phyloP scores from a whole-genome alignment of 1,140 invertebrate genomes.

The Rhagoletis zephyria region DNA sequence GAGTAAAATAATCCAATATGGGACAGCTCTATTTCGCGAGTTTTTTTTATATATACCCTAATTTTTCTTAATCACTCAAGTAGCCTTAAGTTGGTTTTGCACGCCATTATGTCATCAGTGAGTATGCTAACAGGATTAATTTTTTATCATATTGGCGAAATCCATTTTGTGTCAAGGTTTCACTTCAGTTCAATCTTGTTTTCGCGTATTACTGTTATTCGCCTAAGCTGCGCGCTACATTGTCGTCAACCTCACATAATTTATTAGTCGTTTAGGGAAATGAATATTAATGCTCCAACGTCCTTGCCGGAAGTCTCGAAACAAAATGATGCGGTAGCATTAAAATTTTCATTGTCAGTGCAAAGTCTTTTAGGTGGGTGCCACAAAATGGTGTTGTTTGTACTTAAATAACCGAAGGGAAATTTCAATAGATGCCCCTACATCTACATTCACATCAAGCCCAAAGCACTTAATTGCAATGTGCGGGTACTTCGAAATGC shows the following conservation, averaged over 20 bases:
- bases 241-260: background rate
- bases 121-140: too few species aligned
- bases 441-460: background rate
- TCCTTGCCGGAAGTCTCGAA: conserved; percentile 24
- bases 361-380: background rate
- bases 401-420: background rate
- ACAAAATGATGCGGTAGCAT: conserved; percentile 5
- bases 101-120: too few species aligned
- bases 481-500: background rate
- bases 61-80: too few species aligned
- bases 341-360: conserved; percentile 25
- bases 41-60: too few species aligned
- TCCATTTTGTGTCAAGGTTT: background rate
- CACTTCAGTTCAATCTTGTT: background rate
- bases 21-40: too few species aligned
- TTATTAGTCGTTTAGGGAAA: conserved; percentile 46
- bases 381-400: conserved; percentile 16
- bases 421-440: background rate
- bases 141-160: background rate
- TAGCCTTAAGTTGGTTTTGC: too few species aligned
- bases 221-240: background rate
- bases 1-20: too few species aligned
- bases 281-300: conserved; percentile 33
- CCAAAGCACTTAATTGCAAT: background rate
- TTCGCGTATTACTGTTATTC: conserved; percentile 25